These are phyloP conservation scores for Scolopax mira DNA, from an alignment of 2,113 vertebrate genomes.

Conservation along the genomic window DNA sequence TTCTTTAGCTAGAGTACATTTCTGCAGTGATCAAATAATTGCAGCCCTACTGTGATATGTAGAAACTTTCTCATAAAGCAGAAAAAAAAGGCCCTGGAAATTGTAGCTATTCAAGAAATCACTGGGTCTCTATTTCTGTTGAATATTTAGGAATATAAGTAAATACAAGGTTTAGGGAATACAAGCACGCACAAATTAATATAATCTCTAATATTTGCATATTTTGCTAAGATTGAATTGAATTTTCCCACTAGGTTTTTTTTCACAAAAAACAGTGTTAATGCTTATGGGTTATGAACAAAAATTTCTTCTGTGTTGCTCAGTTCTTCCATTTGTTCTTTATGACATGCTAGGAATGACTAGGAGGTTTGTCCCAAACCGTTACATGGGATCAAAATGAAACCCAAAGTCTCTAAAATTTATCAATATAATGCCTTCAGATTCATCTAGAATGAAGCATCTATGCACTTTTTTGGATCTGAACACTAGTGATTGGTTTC, in stretches of 20 bases:
- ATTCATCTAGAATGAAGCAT: not conserved
- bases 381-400: not conserved
- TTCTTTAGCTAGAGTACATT: slow-evolving; percentile 32
- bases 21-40: slow-evolving; percentile 8
- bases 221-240: not conserved
- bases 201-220: not conserved
- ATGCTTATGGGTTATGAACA: not conserved
- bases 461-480: not conserved
- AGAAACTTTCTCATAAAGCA: not conserved
- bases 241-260: not conserved
- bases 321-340: not conserved
- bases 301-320: not conserved
- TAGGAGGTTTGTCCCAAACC: not conserved
- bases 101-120: not conserved
- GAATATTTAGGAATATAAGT: not conserved
- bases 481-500: not conserved
- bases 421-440: not conserved
- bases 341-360: not conserved
- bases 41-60: not conserved
- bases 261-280: not conserved
- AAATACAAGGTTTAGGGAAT: not conserved
- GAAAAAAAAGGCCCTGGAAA: not conserved
- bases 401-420: not conserved
- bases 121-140: not conserved
- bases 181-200: not conserved